phyloP scores from a whole-genome alignment of 2,113 vertebrate species.

The Entelurus aequoreus region DNA sequence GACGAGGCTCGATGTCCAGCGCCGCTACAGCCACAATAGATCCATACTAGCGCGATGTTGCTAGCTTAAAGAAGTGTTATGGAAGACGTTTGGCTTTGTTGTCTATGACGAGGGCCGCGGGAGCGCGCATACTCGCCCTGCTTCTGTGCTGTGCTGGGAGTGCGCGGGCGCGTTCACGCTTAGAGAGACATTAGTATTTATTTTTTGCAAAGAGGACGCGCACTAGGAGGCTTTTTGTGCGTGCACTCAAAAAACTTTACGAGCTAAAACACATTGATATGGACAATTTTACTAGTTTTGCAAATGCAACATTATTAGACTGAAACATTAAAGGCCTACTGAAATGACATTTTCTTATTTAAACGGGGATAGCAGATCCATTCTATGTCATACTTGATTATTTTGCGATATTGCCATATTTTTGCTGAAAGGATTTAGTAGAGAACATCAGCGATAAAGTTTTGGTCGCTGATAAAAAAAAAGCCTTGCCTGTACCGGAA shows the following conservation, averaged over 20 bases:
- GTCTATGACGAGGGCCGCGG: conserved; percentile 70
- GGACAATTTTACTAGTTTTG: no score
- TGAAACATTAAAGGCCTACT: no score
- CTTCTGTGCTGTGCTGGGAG: conserved; percentile 21
- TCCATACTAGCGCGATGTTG: conserved; percentile 62
- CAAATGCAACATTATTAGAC: no score
- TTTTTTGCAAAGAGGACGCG: conserved; percentile 53
- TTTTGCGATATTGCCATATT: no score
- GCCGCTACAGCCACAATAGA: conserved; percentile 63
- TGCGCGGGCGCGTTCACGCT: not conserved
- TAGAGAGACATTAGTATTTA: conserved; percentile 18
- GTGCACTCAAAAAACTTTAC: conserved; percentile 28
- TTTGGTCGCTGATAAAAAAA: no score
- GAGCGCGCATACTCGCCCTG: conserved; percentile 65
- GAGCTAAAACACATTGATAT: not conserved
- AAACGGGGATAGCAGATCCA: no score
- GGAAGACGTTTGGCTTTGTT: conserved; percentile 77
- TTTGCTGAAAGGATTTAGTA: no score
- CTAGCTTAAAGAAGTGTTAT: conserved; percentile 52
- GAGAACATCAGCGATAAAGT: no score
- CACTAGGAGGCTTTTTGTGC: conserved; percentile 38
- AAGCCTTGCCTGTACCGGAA: no score
- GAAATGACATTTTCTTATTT: no score
- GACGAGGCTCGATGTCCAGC: conserved; percentile 55
- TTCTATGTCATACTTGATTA: no score